phyloP scores from a whole-genome alignment of 2,797 vertebrate genomes.

The Pelochelys cantorii region DNA sequence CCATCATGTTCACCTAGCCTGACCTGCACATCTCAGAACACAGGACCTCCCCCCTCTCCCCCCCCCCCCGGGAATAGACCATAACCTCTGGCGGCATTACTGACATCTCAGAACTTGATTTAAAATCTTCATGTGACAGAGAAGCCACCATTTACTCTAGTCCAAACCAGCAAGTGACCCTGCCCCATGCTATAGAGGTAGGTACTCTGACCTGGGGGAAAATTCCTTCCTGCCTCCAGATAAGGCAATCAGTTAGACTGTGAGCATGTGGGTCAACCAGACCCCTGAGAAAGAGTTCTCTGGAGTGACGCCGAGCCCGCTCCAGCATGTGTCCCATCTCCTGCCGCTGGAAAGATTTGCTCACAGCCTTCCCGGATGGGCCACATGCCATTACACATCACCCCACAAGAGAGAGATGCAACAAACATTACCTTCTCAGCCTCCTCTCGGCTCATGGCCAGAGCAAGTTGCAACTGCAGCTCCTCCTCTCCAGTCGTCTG shows the following conservation, averaged over 20 bases:
- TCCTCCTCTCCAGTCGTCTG: conserved; percentile 96
- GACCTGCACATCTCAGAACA: background rate
- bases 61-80: background rate
- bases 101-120: background rate
- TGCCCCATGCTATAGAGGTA: background rate
- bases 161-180: background rate
- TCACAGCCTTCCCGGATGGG: background rate
- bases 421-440: conserved; percentile 90
- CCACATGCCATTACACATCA: background rate
- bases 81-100: background rate
- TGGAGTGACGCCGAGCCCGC: background rate
- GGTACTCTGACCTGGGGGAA: background rate
- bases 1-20: background rate
- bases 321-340: background rate
- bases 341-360: background rate
- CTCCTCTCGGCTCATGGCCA: conserved; percentile 97
- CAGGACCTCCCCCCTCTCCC: background rate
- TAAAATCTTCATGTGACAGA: background rate
- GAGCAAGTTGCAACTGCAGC: conserved; percentile 92
- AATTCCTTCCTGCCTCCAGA: background rate
- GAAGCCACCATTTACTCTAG: background rate
- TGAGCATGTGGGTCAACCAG: background rate
- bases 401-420: background rate
- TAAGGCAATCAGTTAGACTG: background rate
- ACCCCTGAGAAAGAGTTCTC: background rate